Percentiles rank a stretch among this genome's conserved stretches.
Conservation (phyloP, 2,113 vertebrate species). For the Cyprinodon variegatus region DNA sequence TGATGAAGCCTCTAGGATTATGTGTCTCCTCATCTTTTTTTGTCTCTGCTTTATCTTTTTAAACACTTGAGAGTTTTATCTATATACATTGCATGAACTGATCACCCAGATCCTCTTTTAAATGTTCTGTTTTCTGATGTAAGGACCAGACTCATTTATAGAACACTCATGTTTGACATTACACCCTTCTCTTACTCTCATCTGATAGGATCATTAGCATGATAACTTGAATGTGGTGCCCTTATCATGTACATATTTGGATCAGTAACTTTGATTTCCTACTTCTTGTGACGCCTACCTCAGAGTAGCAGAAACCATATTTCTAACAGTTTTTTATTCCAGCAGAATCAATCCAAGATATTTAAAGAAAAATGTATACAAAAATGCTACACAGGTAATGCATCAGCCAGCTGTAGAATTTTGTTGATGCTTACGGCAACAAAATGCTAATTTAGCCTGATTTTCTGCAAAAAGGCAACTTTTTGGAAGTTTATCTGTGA, state of each 20-base stretch:
- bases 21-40: slow-evolving; percentile 49
- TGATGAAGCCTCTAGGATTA: slow-evolving; percentile 69
- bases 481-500: slow-evolving; percentile 17
- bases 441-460: slow-evolving; percentile 25
- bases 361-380: slow-evolving; percentile 51
- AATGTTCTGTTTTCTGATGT: slow-evolving; percentile 17
- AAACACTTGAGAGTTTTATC: slow-evolving; percentile 43
- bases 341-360: slow-evolving; percentile 50
- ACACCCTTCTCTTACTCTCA: background rate
- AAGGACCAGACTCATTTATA: slow-evolving; percentile 19
- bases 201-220: background rate
- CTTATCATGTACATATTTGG: slow-evolving; percentile 40
- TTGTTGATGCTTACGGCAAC: slow-evolving; percentile 31
- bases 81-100: slow-evolving; percentile 38
- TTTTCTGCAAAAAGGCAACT: slow-evolving; percentile 7
- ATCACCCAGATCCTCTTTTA: slow-evolving; percentile 25
- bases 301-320: slow-evolving; percentile 54
- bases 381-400: slow-evolving; percentile 43
- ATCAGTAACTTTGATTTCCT: slow-evolving; percentile 36
- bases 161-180: background rate
- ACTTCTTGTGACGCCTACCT: slow-evolving; percentile 46
- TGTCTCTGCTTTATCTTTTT: slow-evolving; percentile 18
- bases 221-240: slow-evolving; percentile 12
- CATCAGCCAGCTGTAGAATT: slow-evolving; percentile 31
- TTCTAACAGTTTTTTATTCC: slow-evolving; percentile 53